These are phyloP conservation scores for Bettongia penicillata DNA, from an alignment of 2,113 vertebrate genomes.

Conservation along the genomic window DNA sequence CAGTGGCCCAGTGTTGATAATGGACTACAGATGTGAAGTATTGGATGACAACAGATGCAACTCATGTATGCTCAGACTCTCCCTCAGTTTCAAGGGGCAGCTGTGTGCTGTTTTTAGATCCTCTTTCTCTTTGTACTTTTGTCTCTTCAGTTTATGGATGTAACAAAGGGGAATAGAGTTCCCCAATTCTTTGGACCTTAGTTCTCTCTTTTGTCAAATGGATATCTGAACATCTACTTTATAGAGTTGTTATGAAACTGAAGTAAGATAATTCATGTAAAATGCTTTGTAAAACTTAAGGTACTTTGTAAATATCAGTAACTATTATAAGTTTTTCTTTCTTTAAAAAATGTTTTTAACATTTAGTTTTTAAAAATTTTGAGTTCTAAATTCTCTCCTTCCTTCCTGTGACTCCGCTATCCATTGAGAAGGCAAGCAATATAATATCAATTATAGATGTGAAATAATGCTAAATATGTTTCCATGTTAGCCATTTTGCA, in stretches of 20 bases:
- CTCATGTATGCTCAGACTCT: background rate
- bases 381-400: background rate
- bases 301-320: background rate
- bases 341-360: background rate
- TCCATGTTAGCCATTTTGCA: background rate
- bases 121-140: background rate
- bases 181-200: background rate
- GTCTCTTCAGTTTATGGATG: background rate
- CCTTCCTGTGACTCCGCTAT: background rate
- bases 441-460: background rate
- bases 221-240: background rate
- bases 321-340: background rate
- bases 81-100: background rate
- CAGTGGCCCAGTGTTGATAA: background rate
- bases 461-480: background rate
- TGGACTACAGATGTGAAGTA: background rate
- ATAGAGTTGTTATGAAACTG: background rate
- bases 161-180: background rate
- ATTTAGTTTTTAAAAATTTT: background rate
- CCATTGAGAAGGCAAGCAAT: background rate
- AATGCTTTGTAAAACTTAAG: background rate
- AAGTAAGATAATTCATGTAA: background rate
- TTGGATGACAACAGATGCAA: background rate
- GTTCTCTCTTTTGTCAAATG: background rate
- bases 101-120: background rate